Evolutionary conservation across 2,797 vertebrate species (phyloP).

Genomic region (Masticophis lateralis): DNA sequence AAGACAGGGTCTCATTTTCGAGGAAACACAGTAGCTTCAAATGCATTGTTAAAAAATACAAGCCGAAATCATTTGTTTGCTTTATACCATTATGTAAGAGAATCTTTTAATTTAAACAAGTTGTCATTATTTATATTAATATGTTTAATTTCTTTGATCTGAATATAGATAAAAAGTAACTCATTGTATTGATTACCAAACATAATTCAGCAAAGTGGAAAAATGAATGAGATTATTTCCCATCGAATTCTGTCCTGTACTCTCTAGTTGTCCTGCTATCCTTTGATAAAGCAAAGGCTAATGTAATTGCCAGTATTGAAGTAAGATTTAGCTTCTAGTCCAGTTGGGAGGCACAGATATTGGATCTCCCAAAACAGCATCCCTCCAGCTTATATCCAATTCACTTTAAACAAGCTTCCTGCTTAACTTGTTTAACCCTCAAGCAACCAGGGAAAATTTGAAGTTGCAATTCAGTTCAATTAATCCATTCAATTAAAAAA

Average conservation of each 20-base stretch:
- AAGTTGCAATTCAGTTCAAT: background rate
- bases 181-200: background rate
- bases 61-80: background rate
- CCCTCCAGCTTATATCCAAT: background rate
- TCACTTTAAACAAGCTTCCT: background rate
- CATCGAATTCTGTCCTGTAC: background rate
- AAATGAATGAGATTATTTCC: background rate
- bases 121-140: background rate
- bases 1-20: too few relatives aligned
- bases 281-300: background rate
- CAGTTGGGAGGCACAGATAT: background rate
- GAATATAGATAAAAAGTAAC: background rate
- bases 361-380: background rate
- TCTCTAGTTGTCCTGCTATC: background rate
- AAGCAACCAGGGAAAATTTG: background rate
- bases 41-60: background rate
- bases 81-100: background rate
- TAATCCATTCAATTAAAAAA: background rate
- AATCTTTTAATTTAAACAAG: background rate
- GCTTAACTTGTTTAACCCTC: background rate
- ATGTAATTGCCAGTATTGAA: background rate
- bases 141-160: background rate
- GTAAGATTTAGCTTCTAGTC: background rate
- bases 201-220: background rate
- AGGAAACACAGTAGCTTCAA: background rate